Percentiles rank a stretch among this genome's conserved stretches.
Evolutionary conservation across 2,888 invertebrate species (phyloP).

Genomic region (Chesias legatella): DNA sequence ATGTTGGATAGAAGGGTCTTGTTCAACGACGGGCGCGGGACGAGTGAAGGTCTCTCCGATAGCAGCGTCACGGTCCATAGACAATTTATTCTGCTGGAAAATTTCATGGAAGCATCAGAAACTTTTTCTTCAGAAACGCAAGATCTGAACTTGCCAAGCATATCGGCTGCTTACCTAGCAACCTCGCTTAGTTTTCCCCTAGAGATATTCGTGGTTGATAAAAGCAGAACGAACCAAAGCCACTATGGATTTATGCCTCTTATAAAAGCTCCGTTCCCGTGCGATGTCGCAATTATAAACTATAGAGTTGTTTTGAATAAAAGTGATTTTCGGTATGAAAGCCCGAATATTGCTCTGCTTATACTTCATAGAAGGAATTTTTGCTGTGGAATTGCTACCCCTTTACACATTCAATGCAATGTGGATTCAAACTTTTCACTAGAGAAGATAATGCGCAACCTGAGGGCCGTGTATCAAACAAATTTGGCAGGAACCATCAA

Average conservation of each 20-base stretch:
- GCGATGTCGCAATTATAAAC: constrained; percentile 59
- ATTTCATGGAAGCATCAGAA: constrained; percentile 33
- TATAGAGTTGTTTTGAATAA: constrained; percentile 47
- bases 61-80: constrained; percentile 84
- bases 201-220: constrained; percentile 56
- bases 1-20: constrained; percentile 95
- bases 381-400: constrained; percentile 47
- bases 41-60: constrained; percentile 95
- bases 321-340: constrained; percentile 27
- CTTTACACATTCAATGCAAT: constrained; percentile 40
- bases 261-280: constrained; percentile 58
- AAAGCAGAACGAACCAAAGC: constrained; percentile 41
- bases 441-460: constrained; percentile 50
- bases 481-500: constrained; percentile 62
- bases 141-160: constrained; percentile 50
- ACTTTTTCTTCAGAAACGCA: constrained; percentile 14
- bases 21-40: constrained; percentile 95
- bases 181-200: constrained; percentile 47
- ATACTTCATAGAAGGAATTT: constrained; percentile 55
- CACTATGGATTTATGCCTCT: constrained; percentile 57
- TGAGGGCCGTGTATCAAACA: constrained; percentile 51
- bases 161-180: constrained; percentile 49
- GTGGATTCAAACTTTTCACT: constrained; percentile 46
- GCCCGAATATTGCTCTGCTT: constrained; percentile 48
- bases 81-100: constrained; percentile 61